These are phyloP conservation scores for Antidorcas marsupialis DNA, from an alignment of 2,113 vertebrate genomes.

Conservation along the genomic window DNA sequence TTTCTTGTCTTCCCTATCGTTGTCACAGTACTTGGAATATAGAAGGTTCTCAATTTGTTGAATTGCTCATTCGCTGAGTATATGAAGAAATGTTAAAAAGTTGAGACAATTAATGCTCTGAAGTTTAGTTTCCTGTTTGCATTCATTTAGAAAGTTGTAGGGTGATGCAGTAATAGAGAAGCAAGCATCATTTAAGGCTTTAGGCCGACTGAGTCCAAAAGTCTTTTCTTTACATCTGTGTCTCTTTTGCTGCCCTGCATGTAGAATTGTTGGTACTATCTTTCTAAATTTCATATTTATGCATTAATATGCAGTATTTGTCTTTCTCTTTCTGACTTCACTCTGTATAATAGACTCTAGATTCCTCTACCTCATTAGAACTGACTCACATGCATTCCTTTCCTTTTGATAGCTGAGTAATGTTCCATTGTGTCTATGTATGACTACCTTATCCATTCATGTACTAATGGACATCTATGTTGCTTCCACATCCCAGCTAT, in stretches of 20 bases:
- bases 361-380: not conserved
- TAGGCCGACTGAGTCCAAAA: not conserved
- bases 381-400: not conserved
- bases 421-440: not conserved
- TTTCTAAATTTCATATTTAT: not conserved
- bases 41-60: not conserved
- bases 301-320: not conserved
- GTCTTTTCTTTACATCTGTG: not conserved
- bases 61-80: not conserved
- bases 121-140: not conserved
- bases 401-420: not conserved
- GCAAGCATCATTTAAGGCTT: not conserved
- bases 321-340: not conserved
- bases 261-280: not conserved
- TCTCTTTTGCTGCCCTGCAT: not conserved
- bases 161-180: not conserved
- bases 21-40: not conserved
- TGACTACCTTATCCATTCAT: not conserved
- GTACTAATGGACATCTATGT: not conserved
- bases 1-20: not conserved
- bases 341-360: not conserved
- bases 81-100: not conserved
- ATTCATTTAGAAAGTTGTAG: not conserved
- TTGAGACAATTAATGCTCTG: not conserved
- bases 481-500: not conserved